phyloP scores from a whole-genome alignment of 2,888 invertebrate genomes.

The Andrena fulva region DNA sequence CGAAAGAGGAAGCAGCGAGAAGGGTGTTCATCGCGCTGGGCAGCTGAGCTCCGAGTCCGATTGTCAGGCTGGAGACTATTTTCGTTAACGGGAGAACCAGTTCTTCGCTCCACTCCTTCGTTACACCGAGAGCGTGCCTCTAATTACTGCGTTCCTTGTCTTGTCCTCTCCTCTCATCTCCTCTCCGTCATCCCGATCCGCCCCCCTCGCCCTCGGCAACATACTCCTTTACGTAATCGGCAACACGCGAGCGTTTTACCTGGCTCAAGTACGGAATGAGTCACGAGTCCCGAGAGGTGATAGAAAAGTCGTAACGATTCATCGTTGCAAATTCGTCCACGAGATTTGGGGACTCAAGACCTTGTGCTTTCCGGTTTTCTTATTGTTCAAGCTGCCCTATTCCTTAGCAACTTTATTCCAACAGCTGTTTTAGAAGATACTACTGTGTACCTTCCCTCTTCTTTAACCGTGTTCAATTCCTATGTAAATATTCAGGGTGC shows the following conservation, averaged over 20 bases:
- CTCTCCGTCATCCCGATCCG: constrained; percentile 42
- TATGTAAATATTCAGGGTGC: no score
- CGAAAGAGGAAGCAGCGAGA: constrained; percentile 61
- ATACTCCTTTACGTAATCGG: constrained; percentile 69
- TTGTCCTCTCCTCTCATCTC: constrained; percentile 6
- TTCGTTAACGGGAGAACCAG: constrained; percentile 70
- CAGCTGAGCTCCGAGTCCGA: constrained; percentile 36
- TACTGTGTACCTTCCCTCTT: no score
- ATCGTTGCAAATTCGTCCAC: not conserved
- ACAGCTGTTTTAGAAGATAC: no score
- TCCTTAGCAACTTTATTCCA: no score
- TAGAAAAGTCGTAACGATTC: constrained; percentile 39
- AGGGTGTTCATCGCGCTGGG: constrained; percentile 35
- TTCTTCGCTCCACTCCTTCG: constrained; percentile 50
- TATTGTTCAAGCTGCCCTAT: no score
- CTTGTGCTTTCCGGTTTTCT: no score
- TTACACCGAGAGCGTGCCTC: constrained; percentile 50
- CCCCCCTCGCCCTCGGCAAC: constrained; percentile 17
- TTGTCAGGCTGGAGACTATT: constrained; percentile 44
- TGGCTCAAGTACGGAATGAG: constrained; percentile 51
- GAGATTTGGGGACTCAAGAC: no score
- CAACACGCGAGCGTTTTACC: constrained; percentile 70
- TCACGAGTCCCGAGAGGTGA: constrained; percentile 22
- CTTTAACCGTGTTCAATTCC: no score
- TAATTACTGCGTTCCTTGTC: constrained; percentile 52